Base-by-base conservation (phyloP, 2,888 invertebrate species). In the Polyploca ridens region DNA sequence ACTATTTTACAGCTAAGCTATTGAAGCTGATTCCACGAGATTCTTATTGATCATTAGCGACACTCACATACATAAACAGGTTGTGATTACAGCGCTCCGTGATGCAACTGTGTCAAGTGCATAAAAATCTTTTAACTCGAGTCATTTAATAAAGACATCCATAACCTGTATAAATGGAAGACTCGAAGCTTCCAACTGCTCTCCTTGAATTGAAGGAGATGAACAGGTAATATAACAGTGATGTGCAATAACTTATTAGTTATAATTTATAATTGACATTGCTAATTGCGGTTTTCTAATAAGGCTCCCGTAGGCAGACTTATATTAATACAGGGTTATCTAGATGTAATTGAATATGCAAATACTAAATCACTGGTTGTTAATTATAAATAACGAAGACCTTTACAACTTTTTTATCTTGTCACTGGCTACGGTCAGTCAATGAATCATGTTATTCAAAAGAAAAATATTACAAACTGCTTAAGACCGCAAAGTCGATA, bases 1-100 rank as follows among this genome's bases (percentile, higher is more conserved):
- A 83, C 80, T 74, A 77, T 85, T 88, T 88, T 82, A 87, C 83
- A 74, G 79, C 81, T 77, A 68, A 70, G 75, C 79, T 79, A 82
- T 82, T 77, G 73, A 78, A 75, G 76, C 71, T 69, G 74, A 75
- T 70, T 74, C 75, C 73, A 64, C 68, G 74, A 63, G 69, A 77
- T 81, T 69, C 75, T 78, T 83, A 82, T 79, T 72, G 77, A 72
- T 72, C 73, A 76, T 78, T 74, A 74, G 71, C 35, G 5, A 35
- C 35, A 66, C 62, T 66, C 65, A 66, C 66, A 68, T 66, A 65
- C 68, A 64, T 69, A 65, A 33, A 63, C 59, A 64, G 69, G 64
- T 62, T 70, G 69, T 68, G 66, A 49, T 68, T 66, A 27, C 27
- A 1, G 27, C 27, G 7, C 49, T 14, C n/a, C 8, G 54, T 49